A percentile compares a stretch with the other conserved stretches of the same genome.
Evolutionary conservation across 2,113 vertebrate species (phyloP).

Genomic region (Mormyrus iriodes): DNA sequence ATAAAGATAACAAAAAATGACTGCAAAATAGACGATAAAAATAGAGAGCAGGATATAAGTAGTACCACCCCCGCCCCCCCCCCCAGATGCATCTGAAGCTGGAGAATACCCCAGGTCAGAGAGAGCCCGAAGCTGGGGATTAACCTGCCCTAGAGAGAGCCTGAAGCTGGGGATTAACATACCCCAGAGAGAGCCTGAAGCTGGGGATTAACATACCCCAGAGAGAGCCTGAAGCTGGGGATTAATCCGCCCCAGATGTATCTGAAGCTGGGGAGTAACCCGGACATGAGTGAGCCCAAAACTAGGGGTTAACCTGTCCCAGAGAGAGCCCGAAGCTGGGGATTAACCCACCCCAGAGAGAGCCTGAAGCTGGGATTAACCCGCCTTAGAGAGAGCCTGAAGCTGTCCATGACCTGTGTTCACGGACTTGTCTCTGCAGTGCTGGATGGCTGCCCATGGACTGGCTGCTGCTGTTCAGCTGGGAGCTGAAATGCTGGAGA

Average conservation of each 20-base stretch:
- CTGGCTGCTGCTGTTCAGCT: neutral
- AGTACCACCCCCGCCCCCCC: neutral
- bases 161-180: neutral
- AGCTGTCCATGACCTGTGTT: neutral
- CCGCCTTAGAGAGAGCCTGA: neutral
- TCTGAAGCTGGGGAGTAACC: neutral
- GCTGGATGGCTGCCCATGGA: neutral
- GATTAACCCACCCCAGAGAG: too few relatives aligned
- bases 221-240: neutral
- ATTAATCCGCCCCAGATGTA: neutral
- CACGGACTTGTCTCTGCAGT: neutral
- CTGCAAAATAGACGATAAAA: neutral
- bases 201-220: too few relatives aligned
- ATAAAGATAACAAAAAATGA: neutral
- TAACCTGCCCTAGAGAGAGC: too few relatives aligned
- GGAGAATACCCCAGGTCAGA: neutral
- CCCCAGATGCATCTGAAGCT: neutral
- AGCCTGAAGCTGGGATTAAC: too few relatives aligned
- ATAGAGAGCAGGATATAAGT: neutral
- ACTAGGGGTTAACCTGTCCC: too few relatives aligned
- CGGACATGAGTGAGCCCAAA: neutral
- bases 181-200: too few relatives aligned
- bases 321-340: too few relatives aligned
- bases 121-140: too few relatives aligned
- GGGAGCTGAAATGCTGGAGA: neutral